Conservation (phyloP, 2,113 vertebrate species). For the Willisornis vidua region DNA sequence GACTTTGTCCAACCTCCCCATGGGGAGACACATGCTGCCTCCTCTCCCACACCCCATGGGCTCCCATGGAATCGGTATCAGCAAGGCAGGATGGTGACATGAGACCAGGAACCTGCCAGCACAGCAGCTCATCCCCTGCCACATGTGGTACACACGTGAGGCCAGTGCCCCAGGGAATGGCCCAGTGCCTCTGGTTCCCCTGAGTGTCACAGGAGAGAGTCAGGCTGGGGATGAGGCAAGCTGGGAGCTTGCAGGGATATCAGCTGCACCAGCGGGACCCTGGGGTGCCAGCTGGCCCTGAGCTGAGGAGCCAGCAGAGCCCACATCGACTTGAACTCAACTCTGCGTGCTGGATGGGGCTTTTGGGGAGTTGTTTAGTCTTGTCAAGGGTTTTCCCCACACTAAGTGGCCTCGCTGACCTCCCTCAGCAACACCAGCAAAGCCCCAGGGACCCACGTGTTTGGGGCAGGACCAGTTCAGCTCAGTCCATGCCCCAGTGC, state of each 20-base stretch:
- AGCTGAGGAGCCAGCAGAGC: not conserved
- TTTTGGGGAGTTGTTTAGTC: not conserved
- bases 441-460: not conserved
- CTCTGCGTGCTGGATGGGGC: not conserved
- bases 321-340: rapidly evolving
- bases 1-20: not conserved
- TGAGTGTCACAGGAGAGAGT: not conserved
- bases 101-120: not conserved
- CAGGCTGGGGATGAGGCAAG: rapidly evolving
- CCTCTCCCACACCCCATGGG: rapidly evolving
- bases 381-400: not conserved
- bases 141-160: rapidly evolving
- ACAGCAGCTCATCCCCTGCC: rapidly evolving
- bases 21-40: not conserved
- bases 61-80: rapidly evolving
- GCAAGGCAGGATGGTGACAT: not conserved
- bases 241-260: not conserved
- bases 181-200: not conserved
- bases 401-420: not conserved
- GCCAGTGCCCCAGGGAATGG: rapidly evolving
- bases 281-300: not conserved
- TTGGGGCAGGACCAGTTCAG: not conserved
- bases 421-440: not conserved
- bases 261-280: rapidly evolving
- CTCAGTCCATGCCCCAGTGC: rapidly evolving